phyloP scores from a whole-genome alignment of 35 echinoderm and acorn worm genomes.

The Holothuria glaberrima region DNA sequence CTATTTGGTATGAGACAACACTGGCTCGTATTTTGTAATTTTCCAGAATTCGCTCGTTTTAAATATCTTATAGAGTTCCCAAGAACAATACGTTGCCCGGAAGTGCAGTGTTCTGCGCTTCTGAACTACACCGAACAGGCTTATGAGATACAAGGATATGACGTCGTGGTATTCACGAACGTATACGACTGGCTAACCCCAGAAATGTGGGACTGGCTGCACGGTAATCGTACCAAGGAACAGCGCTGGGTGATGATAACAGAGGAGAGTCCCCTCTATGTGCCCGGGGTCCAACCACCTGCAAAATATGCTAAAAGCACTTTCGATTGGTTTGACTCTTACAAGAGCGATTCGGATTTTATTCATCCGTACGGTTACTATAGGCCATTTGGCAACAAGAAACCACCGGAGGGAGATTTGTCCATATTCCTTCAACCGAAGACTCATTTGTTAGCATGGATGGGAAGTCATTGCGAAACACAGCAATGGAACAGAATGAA shows the following conservation, averaged over 20 bases:
- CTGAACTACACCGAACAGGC: slow-evolving; percentile 1
- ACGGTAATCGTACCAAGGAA: not conserved
- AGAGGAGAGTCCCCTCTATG: slow-evolving; percentile 39
- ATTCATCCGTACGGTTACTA: slow-evolving; percentile 29
- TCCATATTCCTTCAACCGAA: slow-evolving; percentile 13
- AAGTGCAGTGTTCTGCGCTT: not conserved
- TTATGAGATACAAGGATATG: not conserved
- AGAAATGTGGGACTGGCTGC: slow-evolving; percentile 37
- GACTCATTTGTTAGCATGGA: slow-evolving; percentile 51
- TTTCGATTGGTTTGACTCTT: slow-evolving; percentile 48
- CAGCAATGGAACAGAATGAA: slow-evolving; percentile 50
- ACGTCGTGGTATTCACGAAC: slow-evolving; percentile 35
- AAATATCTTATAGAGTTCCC: slow-evolving; percentile 43
- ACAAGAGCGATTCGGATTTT: slow-evolving; percentile 57
- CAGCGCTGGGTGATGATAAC: slow-evolving; percentile 52
- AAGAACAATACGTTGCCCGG: slow-evolving; percentile 2
- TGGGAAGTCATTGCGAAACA: slow-evolving; percentile 62
- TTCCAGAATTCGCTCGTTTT: slow-evolving; percentile 10
- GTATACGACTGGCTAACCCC: slow-evolving; percentile 14
- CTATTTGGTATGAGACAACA: slow-evolving; percentile 33
- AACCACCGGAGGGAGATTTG: not conserved
- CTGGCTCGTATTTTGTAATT: slow-evolving; percentile 21
- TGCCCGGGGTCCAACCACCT: slow-evolving; percentile 36
- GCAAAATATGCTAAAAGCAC: not conserved
- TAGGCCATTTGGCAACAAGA: not conserved